phyloP scores from a whole-genome alignment of 2,113 vertebrate genomes.

The Phalacrocorax pelagicus region DNA sequence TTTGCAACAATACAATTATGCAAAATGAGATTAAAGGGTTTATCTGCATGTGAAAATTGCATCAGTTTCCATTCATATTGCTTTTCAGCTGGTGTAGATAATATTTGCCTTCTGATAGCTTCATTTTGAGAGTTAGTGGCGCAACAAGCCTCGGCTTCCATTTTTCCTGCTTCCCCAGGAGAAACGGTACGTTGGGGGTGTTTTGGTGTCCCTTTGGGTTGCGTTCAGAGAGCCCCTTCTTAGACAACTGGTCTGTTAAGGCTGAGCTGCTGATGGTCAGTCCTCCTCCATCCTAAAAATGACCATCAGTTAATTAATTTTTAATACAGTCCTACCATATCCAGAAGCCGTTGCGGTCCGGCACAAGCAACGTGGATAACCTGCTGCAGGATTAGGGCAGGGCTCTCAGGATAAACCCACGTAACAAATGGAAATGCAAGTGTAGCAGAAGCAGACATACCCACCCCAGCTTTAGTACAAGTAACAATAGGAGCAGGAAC shows the following conservation, averaged over 20 bases:
- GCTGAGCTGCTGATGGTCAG: neutral
- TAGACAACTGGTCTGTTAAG: neutral
- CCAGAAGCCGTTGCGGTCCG: neutral
- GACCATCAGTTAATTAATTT: neutral
- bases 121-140: neutral
- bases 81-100: neutral
- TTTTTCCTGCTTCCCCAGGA: neutral
- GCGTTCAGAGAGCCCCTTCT: neutral
- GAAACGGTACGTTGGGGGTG: fast-evolving
- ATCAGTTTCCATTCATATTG: neutral
- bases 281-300: neutral
- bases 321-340: neutral
- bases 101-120: neutral
- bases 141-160: neutral
- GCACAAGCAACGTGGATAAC: fast-evolving
- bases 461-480: neutral
- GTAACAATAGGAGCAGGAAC: neutral
- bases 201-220: neutral
- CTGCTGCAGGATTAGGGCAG: neutral
- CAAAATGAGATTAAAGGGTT: slow-evolving; percentile 10
- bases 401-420: fast-evolving
- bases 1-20: neutral
- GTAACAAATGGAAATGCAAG: neutral
- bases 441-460: neutral
- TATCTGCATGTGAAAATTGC: neutral